A percentile compares a stretch with the other conserved stretches of the same genome.
These are phyloP conservation scores for Girardia tigrina DNA, from an alignment of 2,888 invertebrate species.

Conservation along the genomic window DNA sequence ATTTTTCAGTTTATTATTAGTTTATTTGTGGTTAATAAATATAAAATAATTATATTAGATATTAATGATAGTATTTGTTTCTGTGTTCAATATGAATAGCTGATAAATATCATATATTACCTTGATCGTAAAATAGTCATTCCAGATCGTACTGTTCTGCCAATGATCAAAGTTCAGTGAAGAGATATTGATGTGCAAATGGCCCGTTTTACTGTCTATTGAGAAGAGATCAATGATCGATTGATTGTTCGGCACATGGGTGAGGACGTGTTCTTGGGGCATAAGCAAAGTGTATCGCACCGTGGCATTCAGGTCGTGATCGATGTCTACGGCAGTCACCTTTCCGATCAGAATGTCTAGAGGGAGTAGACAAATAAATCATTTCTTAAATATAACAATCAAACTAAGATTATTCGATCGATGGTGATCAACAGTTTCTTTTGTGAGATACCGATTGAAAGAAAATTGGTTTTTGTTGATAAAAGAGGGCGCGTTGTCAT, in stretches of 20 bases:
- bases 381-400: too few relatives aligned
- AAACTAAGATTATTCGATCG: not conserved
- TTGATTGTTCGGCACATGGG: not conserved
- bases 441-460: not conserved
- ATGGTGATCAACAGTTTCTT: not conserved
- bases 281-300: not conserved
- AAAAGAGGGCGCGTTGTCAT: not conserved
- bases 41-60: too few relatives aligned
- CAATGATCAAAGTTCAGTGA: not conserved
- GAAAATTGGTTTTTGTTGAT: not conserved
- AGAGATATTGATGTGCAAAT: not conserved
- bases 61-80: too few relatives aligned
- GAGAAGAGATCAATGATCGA: not conserved
- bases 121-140: not conserved
- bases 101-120: too few relatives aligned
- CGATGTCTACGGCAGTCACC: conserved; percentile 14
- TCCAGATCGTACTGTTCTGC: not conserved
- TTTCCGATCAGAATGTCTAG: not conserved
- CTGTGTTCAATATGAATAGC: too few relatives aligned
- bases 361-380: not conserved
- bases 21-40: too few relatives aligned
- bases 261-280: not conserved
- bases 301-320: conserved; percentile 14
- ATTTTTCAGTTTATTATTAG: too few relatives aligned
- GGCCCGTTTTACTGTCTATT: not conserved